These are phyloP conservation scores for Melanerpes formicivorus DNA, from an alignment of 2,113 vertebrate species.

Conservation along the genomic window DNA sequence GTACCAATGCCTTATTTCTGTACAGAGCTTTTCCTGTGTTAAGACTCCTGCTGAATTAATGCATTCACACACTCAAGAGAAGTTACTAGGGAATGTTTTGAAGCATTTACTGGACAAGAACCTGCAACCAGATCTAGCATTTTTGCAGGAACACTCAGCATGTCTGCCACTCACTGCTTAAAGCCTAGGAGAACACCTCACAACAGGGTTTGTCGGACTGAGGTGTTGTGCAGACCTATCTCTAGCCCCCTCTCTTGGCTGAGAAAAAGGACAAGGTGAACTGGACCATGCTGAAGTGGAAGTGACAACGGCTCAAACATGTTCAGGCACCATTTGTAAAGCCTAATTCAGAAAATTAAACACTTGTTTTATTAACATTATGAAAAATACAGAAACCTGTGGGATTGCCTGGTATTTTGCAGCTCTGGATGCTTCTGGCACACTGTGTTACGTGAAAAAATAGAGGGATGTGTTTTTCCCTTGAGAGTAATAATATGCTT, in stretches of 20 bases:
- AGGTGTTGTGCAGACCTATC: not conserved
- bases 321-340: not conserved
- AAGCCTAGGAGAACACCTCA: not conserved
- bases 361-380: not conserved
- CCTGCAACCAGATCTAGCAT: not conserved
- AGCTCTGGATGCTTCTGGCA: not conserved
- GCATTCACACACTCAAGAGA: not conserved
- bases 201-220: not conserved
- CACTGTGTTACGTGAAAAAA: not conserved
- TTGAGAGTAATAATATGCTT: slow-evolving; percentile 18
- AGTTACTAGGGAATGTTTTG: not conserved
- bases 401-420: not conserved
- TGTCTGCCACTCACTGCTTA: not conserved
- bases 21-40: not conserved
- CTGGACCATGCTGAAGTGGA: not conserved
- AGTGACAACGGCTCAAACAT: not conserved
- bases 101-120: not conserved
- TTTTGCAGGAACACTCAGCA: not conserved
- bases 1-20: not conserved
- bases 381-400: not conserved
- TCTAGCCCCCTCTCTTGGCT: not conserved
- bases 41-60: not conserved
- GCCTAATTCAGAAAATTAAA: not conserved
- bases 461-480: not conserved
- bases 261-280: not conserved